Evolutionary conservation across 2,113 vertebrate genomes (phyloP), one percentile per base, ranked within the genome.

Genomic region (Butorides virescens): DNA sequence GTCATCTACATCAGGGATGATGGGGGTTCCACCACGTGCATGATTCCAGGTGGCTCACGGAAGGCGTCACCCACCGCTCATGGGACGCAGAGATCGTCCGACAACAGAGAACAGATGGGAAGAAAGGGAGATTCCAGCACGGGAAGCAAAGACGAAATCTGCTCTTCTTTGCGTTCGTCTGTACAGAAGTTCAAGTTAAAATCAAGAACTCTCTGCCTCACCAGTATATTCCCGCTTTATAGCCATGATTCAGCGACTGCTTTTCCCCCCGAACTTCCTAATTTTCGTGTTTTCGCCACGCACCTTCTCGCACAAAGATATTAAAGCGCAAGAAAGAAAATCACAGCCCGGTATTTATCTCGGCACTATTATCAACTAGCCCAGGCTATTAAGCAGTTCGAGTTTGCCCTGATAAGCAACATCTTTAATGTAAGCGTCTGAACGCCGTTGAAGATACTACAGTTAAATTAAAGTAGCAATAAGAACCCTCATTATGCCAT

Each of bases 321-420:
- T 5, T 72, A 6, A 68, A 80, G 34, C 2, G 14, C 8, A 42
- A 58, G 44, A 46, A 50, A 79, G 42, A 58, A 94, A 92, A 89
- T 56, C 47, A 22, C 66, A 75, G 67, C 22, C 44, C 21, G 2
- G 44, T 74, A 23, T 91, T 96, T 92, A 92, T 97, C 93, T 74
- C 27, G 32, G 49, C 1, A 2, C 50, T 67, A 42, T 86, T 88
- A 96, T 90, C 95, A 90, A 93, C 71, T 25, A 52, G 67, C 49
- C 92, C 65, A 63, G 61, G 70, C 93, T 91, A 93, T 92, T 93
- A 96, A 93, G 55, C 47, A 80, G 80, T 44, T 96, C 61, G 30
- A 91, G 82, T 84, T 86, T 53, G 10, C 73, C 79, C 93, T 92
- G 95, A 96, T 96, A 96, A 96, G 96, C 84, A 59, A 78, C 83